Conservation (phyloP, 2,113 vertebrate species). For the Poeciliopsis prolifica region DNA sequence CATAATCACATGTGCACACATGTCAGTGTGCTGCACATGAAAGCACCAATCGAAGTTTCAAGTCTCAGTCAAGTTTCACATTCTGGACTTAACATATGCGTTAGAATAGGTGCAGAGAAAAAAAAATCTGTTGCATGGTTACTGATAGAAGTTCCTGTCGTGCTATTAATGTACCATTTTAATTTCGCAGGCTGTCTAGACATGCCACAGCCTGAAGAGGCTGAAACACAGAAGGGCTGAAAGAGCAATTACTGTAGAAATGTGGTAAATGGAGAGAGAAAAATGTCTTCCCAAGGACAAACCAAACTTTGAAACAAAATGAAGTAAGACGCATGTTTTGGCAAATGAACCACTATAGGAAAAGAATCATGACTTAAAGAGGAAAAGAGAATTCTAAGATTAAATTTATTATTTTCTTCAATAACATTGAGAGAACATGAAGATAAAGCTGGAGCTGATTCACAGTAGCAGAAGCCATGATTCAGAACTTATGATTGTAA, state of each 20-base stretch:
- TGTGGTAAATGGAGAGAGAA: slow-evolving; percentile 6
- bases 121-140: slow-evolving; percentile 5
- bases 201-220: slow-evolving; percentile 13
- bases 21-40: neutral
- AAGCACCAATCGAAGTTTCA: neutral
- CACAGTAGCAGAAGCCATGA: neutral
- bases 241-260: slow-evolving; percentile 21
- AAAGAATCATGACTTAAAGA: neutral
- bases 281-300: slow-evolving; percentile 24
- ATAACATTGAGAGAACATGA: neutral
- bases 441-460: neutral
- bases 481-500: neutral
- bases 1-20: no score
- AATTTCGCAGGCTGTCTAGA: slow-evolving; percentile 4
- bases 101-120: neutral
- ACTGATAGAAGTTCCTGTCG: slow-evolving; percentile 2
- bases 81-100: neutral
- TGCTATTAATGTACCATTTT: slow-evolving; percentile 12
- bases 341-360: neutral
- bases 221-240: slow-evolving; percentile 4
- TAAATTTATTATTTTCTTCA: neutral
- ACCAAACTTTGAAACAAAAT: slow-evolving; percentile 15
- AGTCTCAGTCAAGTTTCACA: neutral
- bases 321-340: neutral
- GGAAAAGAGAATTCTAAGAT: neutral